A percentile compares a stretch with the other conserved stretches of the same genome.
These are phyloP conservation scores for Apodemia hepburni DNA, from an alignment of 2,888 invertebrate species.

Conservation along the genomic window DNA sequence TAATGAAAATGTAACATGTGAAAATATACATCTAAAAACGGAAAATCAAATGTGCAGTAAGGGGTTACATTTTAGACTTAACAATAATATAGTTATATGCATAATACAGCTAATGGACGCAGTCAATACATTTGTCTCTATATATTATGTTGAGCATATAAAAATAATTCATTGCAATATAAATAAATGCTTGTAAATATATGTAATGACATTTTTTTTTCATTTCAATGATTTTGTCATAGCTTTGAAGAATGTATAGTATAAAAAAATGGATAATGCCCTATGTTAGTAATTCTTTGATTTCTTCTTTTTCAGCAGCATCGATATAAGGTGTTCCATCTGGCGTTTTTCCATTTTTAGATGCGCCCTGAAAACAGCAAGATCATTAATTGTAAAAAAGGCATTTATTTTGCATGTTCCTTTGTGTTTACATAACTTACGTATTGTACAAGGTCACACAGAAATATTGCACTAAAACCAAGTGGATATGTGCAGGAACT, in stretches of 20 bases:
- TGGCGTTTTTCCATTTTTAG: slow-evolving; percentile 90
- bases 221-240: slow-evolving; percentile 50
- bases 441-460: too few relatives aligned
- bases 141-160: slow-evolving; percentile 66
- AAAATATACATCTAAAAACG: slow-evolving; percentile 25
- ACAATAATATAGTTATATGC: slow-evolving; percentile 39
- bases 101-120: slow-evolving; percentile 62
- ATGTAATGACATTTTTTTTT: slow-evolving; percentile 51
- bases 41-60: slow-evolving; percentile 25
- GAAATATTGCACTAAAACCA: too few relatives aligned
- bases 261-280: slow-evolving; percentile 33
- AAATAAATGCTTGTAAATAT: slow-evolving; percentile 78
- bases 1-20: slow-evolving; percentile 31
- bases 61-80: slow-evolving; percentile 25
- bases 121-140: slow-evolving; percentile 42
- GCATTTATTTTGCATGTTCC: too few relatives aligned
- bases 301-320: slow-evolving; percentile 95
- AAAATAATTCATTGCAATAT: slow-evolving; percentile 71
- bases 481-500: too few relatives aligned
- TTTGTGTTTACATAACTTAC: too few relatives aligned
- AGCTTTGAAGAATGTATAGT: slow-evolving; percentile 51
- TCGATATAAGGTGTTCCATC: slow-evolving; percentile 93
- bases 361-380: slow-evolving; percentile 84
- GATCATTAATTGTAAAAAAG: too few relatives aligned
- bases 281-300: slow-evolving; percentile 85